A percentile compares a stretch with the other conserved stretches of the same genome.
These are phyloP conservation scores for Drosophila ezoana DNA, from an alignment of 2,888 invertebrate species.

Conservation along the genomic window DNA sequence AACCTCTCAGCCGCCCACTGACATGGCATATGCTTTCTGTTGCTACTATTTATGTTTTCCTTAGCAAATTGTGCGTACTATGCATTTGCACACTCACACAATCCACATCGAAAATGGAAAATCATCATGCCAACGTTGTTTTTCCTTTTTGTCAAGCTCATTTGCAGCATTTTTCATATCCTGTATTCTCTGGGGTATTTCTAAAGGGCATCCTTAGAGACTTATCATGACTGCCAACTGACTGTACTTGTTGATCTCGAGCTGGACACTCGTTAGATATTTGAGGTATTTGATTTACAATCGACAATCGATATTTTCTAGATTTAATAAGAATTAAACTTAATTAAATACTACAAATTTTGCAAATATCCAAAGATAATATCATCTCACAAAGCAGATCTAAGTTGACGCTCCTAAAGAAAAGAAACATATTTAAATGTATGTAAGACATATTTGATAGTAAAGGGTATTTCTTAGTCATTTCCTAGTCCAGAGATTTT, in stretches of 20 bases:
- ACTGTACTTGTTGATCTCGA: no score
- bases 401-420: no score
- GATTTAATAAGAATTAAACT: no score
- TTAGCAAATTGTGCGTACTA: slow-evolving; percentile 76
- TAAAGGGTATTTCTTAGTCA: slow-evolving; percentile 1
- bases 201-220: background rate
- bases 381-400: no score
- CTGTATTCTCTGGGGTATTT: background rate
- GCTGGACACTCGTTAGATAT: no score
- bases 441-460: no score
- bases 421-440: no score
- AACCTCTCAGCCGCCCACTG: slow-evolving; percentile 4
- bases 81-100: slow-evolving; percentile 40
- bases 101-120: slow-evolving; percentile 40
- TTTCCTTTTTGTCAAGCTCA: slow-evolving; percentile 47
- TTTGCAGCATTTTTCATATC: slow-evolving; percentile 44
- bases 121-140: slow-evolving; percentile 44
- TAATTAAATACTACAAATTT: no score
- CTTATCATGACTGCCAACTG: background rate
- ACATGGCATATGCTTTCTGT: slow-evolving; percentile 59
- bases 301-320: no score
- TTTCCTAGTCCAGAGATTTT: background rate
- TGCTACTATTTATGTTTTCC: slow-evolving; percentile 74
- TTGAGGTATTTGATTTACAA: no score
- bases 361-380: no score